Base-by-base conservation (phyloP, 2,888 invertebrate species). In the Liodrosophila aerea region DNA sequence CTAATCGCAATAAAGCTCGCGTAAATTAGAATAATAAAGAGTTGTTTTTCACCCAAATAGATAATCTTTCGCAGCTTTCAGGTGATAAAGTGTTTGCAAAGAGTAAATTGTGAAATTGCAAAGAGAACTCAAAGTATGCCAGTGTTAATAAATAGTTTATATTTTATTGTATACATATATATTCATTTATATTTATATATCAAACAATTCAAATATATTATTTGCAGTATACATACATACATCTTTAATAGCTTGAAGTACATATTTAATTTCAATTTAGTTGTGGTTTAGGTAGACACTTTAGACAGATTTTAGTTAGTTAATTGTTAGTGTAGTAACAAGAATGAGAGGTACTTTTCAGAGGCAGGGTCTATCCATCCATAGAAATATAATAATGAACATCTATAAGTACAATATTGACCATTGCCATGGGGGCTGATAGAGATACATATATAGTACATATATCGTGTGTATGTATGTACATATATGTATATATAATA, bases 101-200 rank as follows among this genome's bases (percentile, higher is more conserved):
- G n/a, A n/a, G n/a, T n/a, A n/a, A n/a, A 22, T 22, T 22, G 22
- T 22, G 2, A 22, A 22, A 22, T 22, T 4, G 5, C 5, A 22
- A 22, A 4, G 5, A 5, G 5, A 4, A 22, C 5, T 22, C 2
- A 22, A 22, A 22, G 22, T 22, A 2, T 5, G 5, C 2, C 22
- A 4, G 31, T 27, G 41, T 63, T 70, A 22, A 22, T 22, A 22
- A 22, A 22, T 22, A 50, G 63, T 77, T 74, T 49, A 58, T 77
- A 74, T 75, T 81, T 78, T 57, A 39, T 64, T 76, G 66, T 76
- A 69, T 61, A 76, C 59, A 80, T 68, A 57, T 61, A 49, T 54
- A 54, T 58, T 30, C 51, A 61, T 52, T 62, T 53, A 72, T 64
- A 61, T 45, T 63, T 50, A 67, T 60, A 60, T 64, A 61, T 69